Evolutionary conservation across 2,888 invertebrate genomes (phyloP), one percentile per base, ranked within the genome.

Genomic region (Pristionchus mayeri): DNA sequence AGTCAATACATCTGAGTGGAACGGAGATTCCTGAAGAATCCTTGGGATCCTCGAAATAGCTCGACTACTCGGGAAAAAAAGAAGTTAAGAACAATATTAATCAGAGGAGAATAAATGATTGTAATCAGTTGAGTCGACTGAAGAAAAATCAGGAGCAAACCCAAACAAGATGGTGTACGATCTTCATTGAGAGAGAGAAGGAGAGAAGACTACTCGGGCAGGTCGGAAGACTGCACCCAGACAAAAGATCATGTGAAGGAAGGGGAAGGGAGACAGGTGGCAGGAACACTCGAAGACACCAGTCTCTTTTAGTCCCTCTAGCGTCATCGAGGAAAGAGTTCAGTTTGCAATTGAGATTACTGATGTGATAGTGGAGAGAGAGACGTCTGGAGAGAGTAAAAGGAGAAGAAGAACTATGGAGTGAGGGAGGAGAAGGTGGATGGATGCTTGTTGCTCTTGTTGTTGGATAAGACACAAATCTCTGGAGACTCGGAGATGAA

Each of bases 401-500:
- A 27, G 48, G 48, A 44, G 44, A 37, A 27, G 50, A 78, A 50
- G 27, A 11, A 40, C 18, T 71, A 44, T n/a, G 24, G 21, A 21
- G 54, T 54, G 63, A 27, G 27, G n/a, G 27, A 30, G 63, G 34
- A 34, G n/a, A n/a, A 75, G 44, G 76, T 30, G 34, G 50, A 78
- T 40, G 50, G 9, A 50, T 50, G 76, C 27, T 50, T 78, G 76
- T 78, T 78, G 76, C 50, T 16, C 27, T 50, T 78, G 76, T 78
- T 78, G 76, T 78, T 16, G 50, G 21, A 50, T 30, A 50, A 30
- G 50, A 13, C 30, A 48, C 50, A 78, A 78, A 50, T 78, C 76
- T 78, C 76, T 50, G 3, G 76, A 78, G 50, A 78, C 30, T 50
- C 21, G 50, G 50, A 48, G 76, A 78, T 71, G 76, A 78, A 78